phyloP scores from a whole-genome alignment of 2,888 invertebrate genomes.

The Aporophyla nigra region DNA sequence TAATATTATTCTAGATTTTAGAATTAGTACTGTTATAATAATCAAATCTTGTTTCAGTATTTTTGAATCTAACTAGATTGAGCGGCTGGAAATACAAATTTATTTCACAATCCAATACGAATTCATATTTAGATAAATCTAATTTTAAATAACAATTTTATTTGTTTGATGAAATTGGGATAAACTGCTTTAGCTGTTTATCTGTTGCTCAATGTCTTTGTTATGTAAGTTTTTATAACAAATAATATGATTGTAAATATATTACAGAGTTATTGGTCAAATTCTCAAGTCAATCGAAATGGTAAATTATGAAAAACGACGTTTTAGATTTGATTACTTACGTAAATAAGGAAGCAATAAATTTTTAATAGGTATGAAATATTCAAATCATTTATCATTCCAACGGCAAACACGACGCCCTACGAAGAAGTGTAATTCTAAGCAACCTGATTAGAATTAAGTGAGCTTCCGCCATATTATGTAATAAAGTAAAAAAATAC shows the following conservation, averaged over 20 bases:
- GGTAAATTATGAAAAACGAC: too few relatives aligned
- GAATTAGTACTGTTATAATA: conserved; percentile 9
- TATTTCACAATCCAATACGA: neutral
- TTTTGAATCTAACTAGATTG: conserved; percentile 27
- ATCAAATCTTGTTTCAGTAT: conserved; percentile 35
- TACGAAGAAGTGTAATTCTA: conserved; percentile 11
- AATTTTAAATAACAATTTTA: neutral
- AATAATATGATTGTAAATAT: too few relatives aligned
- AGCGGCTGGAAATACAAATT: conserved; percentile 9
- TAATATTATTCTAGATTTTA: conserved; percentile 10
- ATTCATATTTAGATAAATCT: conserved; percentile 9
- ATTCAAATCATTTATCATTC: conserved; percentile 8
- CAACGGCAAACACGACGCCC: neutral
- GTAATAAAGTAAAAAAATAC: conserved; percentile 27
- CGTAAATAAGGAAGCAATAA: neutral
- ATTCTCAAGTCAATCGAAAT: too few relatives aligned
- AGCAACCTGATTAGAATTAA: conserved; percentile 21
- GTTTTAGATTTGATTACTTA: neutral
- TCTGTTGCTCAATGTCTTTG: neutral
- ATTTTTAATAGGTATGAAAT: neutral
- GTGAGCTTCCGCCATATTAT: neutral
- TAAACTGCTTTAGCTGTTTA: neutral
- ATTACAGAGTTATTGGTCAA: neutral
- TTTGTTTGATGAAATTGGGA: neutral
- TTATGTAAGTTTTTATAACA: neutral